Base-by-base conservation (phyloP, 2,113 vertebrate genomes). In the Leuciscus idus region DNA sequence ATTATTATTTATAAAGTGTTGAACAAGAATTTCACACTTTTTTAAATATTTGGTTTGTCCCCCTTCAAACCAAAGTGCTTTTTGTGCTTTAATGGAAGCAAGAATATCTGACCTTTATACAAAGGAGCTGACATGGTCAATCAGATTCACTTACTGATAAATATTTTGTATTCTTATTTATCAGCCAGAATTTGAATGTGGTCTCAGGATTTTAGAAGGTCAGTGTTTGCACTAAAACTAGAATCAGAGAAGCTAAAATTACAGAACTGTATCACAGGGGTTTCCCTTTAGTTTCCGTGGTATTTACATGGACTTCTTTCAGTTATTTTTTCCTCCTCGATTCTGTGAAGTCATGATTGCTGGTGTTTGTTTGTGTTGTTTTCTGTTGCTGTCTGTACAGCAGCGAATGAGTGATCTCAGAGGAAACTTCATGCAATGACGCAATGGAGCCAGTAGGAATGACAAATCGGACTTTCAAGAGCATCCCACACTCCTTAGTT, bases 341-440 rank as follows among this genome's bases (percentile, higher is more conserved):
- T 77, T 82, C 19, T 36, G 64, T 55, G 81, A 55, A 2, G 12
- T 81, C n/a, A 66, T 46, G 59, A 9, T 23, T 26, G 13, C 30
- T 15, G 4, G 2, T 64, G 78, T 48, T 81, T 81, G 28, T 81
- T 83, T 70, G 8, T 70, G 81, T 68, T 83, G 28, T n/a, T 70
- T 30, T 82, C 26, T 55, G n/a, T 52, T 83, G 39, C 64, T 3
- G 64, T 55, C 81, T 52, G 46, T 70, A 82, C 43, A 70, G 43
- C 59, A 82, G 61, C 23, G n/a, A 9, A 78, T 23, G 28, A 78
- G 26, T 82, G 80, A 23, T 50, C n/a, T 21, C 43, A 50, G 80
- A 66, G 80, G 79, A 81, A 64, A 82, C 80, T 21, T 68, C 46
- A 68, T 50, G 43, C 10, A n/a, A 23, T 83, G 81, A 83, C 10